Base-by-base conservation (phyloP, 2,797 vertebrate genomes). In the Siniperca undulata region DNA sequence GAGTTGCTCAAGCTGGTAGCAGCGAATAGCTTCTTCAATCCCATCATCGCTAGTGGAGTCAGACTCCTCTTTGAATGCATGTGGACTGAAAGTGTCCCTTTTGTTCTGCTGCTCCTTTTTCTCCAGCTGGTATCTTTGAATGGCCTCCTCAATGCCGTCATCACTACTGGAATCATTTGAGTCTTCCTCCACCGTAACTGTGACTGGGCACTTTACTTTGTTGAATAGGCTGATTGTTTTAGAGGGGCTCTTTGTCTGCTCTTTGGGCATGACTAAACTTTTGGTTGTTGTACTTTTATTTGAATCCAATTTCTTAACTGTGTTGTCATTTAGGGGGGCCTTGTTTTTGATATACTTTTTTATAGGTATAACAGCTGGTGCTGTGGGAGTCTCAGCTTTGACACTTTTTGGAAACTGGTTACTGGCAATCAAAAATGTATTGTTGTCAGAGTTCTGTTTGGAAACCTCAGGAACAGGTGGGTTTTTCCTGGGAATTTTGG, bases 131-230 rank as follows among this genome's bases (percentile, higher is more conserved):
- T 97, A 99, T 60, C 91, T 96, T 70, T 96, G 97, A 81, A 99
- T 99, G 70, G 98, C 99, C 90, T 99, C 98, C 76, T 99, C 99
- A 0, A 99, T 99, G 61, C 99, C 98, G 0, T 99, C 98, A 0
- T 99, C 98, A 0, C 98, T 99, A 76, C 99, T 99, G 0, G 98
- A 98, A 88, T 98, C 97, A 0, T 93, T 68, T 0, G 88, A 91
- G 27, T 91, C 74, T 10, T 94, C 92, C 7, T 93, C 91, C 66
- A 69, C 19, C 58, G 94, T 91, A 5, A 90, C 59, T 2, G 79
- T 87, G 44, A 90, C 65, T 0, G 92, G 82, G 74, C 24, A 69
- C 27, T 91, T 91, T 17, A 72, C 65, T 77, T 82, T 92, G 74
- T 88, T 86, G 40, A 86, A 34, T 9, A 84, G 44, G 50, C 74